A percentile compares a stretch with the other conserved stretches of the same genome.
Evolutionary conservation across 2,797 vertebrate species (phyloP).

Genomic region (Myotis pilosus): DNA sequence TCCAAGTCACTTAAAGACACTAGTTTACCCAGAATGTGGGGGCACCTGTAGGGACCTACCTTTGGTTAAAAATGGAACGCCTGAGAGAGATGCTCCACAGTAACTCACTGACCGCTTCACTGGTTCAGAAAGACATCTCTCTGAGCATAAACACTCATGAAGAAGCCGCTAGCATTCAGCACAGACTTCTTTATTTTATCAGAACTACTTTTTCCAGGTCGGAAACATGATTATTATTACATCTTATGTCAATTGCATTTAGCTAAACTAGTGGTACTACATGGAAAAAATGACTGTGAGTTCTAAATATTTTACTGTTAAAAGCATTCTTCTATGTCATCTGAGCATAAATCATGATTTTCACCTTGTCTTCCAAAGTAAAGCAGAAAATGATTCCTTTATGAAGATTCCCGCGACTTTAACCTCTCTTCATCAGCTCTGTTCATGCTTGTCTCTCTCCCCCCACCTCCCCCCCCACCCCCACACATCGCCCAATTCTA

Average conservation of each 20-base stretch:
- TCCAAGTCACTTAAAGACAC: background rate
- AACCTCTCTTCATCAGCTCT: background rate
- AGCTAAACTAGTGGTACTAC: background rate
- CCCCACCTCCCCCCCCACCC: background rate
- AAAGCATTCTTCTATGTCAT: background rate
- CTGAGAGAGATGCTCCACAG: background rate
- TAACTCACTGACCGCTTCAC: background rate
- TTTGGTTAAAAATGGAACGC: background rate
- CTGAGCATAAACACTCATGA: background rate
- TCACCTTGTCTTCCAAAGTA: background rate
- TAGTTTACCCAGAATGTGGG: background rate
- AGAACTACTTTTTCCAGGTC: background rate
- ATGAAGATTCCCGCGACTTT: background rate
- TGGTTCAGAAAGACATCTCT: background rate
- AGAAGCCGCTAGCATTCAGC: background rate
- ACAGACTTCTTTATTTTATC: background rate
- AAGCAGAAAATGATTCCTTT: background rate
- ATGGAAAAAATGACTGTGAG: background rate
- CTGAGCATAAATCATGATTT: background rate
- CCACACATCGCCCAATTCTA: conserved; percentile 50
- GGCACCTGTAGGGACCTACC: background rate
- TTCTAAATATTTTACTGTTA: conserved; percentile 34
- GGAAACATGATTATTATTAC: background rate
- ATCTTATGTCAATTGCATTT: background rate
- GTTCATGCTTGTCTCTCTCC: background rate